These are phyloP conservation scores for Brachyistius frenatus DNA, from an alignment of 2,113 vertebrate genomes.

Conservation along the genomic window DNA sequence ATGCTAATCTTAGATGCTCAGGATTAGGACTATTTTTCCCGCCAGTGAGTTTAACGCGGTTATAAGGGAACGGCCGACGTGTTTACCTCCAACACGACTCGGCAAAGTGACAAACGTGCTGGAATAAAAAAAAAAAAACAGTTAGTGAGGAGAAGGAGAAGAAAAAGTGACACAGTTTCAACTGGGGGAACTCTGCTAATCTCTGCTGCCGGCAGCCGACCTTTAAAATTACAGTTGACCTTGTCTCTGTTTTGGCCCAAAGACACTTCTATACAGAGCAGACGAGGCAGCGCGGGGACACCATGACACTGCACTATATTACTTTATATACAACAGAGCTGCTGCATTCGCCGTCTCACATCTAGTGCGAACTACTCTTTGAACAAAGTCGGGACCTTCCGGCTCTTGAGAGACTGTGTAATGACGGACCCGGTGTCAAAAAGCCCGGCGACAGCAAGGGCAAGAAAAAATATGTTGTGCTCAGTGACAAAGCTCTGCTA, in stretches of 20 bases:
- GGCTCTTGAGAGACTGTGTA: conserved; percentile 54
- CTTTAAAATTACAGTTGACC: conserved; percentile 72
- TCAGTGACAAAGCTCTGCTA: conserved; percentile 60
- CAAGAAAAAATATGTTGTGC: conserved; percentile 62
- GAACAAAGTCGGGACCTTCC: conserved; percentile 56
- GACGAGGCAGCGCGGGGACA: conserved; percentile 39
- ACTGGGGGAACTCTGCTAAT: conserved; percentile 65
- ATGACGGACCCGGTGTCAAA: conserved; percentile 65
- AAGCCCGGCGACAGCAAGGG: conserved; percentile 54
- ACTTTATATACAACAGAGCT: conserved; percentile 43
- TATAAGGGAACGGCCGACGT: conserved; percentile 60
- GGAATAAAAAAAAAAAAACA: neutral
- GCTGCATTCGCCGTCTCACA: conserved; percentile 36
- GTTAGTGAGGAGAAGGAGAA: conserved; percentile 18
- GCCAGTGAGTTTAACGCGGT: conserved; percentile 66
- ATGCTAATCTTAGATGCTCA: conserved; percentile 80
- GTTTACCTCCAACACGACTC: conserved; percentile 58
- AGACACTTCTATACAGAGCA: conserved; percentile 65
- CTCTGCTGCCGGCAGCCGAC: conserved; percentile 66
- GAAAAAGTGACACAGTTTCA: conserved; percentile 50
- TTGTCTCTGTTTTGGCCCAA: conserved; percentile 69
- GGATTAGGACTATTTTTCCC: conserved; percentile 82
- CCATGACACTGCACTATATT: conserved; percentile 48
- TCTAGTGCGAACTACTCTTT: conserved; percentile 49
- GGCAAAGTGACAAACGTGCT: conserved; percentile 23